Evolutionary conservation across 2,797 vertebrate genomes (phyloP).

Genomic region (Microcaecilia unicolor): DNA sequence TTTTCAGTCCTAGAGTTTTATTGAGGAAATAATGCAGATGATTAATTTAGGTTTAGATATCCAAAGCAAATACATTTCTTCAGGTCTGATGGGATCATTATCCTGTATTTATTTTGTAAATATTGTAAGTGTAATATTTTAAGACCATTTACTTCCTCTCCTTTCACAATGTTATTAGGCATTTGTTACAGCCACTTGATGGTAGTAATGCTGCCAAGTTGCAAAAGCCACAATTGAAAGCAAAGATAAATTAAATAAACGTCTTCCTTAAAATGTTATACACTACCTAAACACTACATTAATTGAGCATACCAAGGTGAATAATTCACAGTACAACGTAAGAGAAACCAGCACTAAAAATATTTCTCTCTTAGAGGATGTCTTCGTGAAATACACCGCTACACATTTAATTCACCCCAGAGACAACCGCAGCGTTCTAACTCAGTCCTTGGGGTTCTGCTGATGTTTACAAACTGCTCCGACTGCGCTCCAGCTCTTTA

Average conservation of each 20-base stretch:
- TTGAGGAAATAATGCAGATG: conserved; percentile 5
- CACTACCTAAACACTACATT: background rate
- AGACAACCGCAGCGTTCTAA: background rate
- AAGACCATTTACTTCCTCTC: conserved; percentile 6
- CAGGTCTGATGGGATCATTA: conserved; percentile 7
- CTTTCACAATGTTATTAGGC: conserved; percentile 12
- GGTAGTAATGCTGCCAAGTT: conserved; percentile 6
- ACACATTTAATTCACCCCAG: conserved; percentile 1
- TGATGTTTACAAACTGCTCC: background rate
- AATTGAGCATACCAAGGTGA: conserved; percentile 1
- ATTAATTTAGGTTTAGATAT: conserved; percentile 11
- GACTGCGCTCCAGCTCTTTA: background rate
- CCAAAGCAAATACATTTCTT: conserved; percentile 17
- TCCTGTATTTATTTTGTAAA: conserved; percentile 10
- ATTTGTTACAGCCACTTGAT: conserved; percentile 1
- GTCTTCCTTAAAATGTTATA: conserved; percentile 7
- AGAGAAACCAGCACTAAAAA: background rate
- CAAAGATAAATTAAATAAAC: conserved; percentile 11
- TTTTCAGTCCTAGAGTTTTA: too few relatives aligned
- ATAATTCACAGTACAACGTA: background rate
- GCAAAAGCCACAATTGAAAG: conserved; percentile 4
- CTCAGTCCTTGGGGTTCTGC: background rate
- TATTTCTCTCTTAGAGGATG: background rate
- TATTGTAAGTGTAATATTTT: background rate
- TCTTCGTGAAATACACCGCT: conserved; percentile 12